Evolutionary conservation across 2,113 vertebrate species (phyloP).

Genomic region (Solea solea): DNA sequence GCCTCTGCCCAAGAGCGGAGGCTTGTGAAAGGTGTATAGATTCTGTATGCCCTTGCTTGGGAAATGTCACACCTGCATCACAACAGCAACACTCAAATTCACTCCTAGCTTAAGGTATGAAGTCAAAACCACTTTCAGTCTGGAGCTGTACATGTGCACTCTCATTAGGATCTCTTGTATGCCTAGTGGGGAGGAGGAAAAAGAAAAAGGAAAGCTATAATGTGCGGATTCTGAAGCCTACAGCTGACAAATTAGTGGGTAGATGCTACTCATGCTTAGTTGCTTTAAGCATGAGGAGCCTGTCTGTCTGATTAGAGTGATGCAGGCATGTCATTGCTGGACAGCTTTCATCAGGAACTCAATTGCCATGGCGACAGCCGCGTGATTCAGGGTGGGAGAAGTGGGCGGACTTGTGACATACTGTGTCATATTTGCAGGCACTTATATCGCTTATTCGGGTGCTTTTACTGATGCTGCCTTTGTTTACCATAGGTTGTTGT

Average conservation of each 20-base stretch:
- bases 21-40: slow-evolving; percentile 68
- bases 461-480: slow-evolving; percentile 34
- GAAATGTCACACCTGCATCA: slow-evolving; percentile 68
- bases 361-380: slow-evolving; percentile 65
- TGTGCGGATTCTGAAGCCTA: slow-evolving; percentile 25
- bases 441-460: slow-evolving; percentile 38
- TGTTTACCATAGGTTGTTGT: slow-evolving; percentile 35
- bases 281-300: slow-evolving; percentile 43
- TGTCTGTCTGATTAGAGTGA: slow-evolving; percentile 60
- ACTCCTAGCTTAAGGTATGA: slow-evolving; percentile 62
- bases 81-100: slow-evolving; percentile 62
- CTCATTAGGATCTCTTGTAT: slow-evolving; percentile 63
- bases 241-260: slow-evolving; percentile 63
- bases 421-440: slow-evolving; percentile 49
- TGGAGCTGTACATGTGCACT: slow-evolving; percentile 51
- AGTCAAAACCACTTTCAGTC: slow-evolving; percentile 61
- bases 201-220: slow-evolving; percentile 8
- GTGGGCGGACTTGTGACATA: slow-evolving; percentile 59
- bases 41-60: slow-evolving; percentile 52
- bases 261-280: slow-evolving; percentile 23
- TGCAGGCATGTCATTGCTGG: slow-evolving; percentile 49
- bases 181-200: neutral
- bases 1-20: slow-evolving; percentile 49
- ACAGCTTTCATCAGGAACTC: slow-evolving; percentile 60
- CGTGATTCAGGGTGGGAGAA: slow-evolving; percentile 54